Evolutionary conservation across 2,797 vertebrate species (phyloP), one percentile per base, ranked within the genome.

Genomic region (Chlorospingus semifuscus): DNA sequence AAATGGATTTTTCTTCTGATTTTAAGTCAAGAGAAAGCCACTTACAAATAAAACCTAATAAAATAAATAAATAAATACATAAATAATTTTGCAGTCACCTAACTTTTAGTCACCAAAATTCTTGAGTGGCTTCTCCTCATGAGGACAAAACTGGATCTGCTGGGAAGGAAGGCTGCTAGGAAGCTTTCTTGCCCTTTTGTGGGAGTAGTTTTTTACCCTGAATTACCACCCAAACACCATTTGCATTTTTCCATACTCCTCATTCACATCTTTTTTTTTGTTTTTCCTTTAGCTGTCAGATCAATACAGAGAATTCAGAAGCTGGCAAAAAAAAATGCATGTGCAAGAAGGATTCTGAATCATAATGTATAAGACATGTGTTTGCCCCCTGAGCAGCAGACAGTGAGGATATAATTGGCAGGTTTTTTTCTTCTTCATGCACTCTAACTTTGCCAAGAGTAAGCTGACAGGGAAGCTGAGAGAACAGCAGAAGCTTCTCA

Each of bases 351-450:
- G 65, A 64, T 77, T 95, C 47, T 85, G 92, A 87, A 89, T 95
- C 87, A 68, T 83, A 75, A 92, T 71, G n/a, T 37, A 19, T 26
- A 70, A 90, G 80, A 55, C 16, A 16, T n/a, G 37, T 52, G 70
- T 82, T 93, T 94, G 88, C 36, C 74, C 78, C 86, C 80, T 64
- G 44, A 95, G 83, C 71, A 59, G 70, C 74, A 95, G 74, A 72
- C 50, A 94, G 76, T 5, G 39, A 59, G 44, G 72, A 83, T 80
- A 74, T 93, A 95, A 95, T 90, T 90, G 90, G 79, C 59, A 84
- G 50, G 78, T 69, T 72, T 90, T 95, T 83, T 85, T 83, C 75
- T 78, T 94, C 78, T 90, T 91, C 85, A 69, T 69, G 83, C 80
- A 81, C 55, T 93, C 69, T 52, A 87, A 75, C 57, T 86, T 82